phyloP scores from a whole-genome alignment of 2,888 invertebrate species.

The Calameuta pallipes region DNA sequence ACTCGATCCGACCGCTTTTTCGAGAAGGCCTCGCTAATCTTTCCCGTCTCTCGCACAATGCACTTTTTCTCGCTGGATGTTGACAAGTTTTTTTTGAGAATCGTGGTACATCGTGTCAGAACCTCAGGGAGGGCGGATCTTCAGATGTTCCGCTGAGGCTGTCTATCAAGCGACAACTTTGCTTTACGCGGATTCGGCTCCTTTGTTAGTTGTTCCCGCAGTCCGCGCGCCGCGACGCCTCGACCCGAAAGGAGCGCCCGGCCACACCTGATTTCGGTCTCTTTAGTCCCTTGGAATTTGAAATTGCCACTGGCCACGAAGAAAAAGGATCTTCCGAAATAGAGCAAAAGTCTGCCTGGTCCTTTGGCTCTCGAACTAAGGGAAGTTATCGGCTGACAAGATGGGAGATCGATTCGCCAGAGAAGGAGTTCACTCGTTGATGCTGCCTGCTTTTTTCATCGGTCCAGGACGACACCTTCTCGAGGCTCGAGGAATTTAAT shows the following conservation, averaged over 20 bases:
- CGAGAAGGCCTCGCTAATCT: conserved; percentile 7
- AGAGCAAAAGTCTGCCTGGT: conserved; percentile 1
- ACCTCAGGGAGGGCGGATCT: conserved; percentile 22
- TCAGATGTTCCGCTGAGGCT: conserved; percentile 57
- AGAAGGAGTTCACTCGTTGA: neutral
- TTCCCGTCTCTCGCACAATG: conserved; percentile 27
- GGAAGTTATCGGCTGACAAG: conserved; percentile 7
- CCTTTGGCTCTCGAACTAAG: conserved; percentile 7
- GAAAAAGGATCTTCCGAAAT: conserved; percentile 17
- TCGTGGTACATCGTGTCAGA: conserved; percentile 14
- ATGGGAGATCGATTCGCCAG: neutral
- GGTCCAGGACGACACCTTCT: neutral
- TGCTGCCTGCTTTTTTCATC: neutral
- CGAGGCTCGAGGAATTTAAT: conserved; percentile 4
- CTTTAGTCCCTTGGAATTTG: conserved; percentile 34
- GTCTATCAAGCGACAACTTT: conserved; percentile 54
- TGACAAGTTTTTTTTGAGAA: conserved; percentile 46
- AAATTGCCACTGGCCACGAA: conserved; percentile 27
- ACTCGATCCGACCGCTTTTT: conserved; percentile 10
- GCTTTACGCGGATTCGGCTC: conserved; percentile 60
- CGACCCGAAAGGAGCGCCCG: conserved; percentile 38
- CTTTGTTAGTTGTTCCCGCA: conserved; percentile 49
- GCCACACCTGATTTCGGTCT: conserved; percentile 48
- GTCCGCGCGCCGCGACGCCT: conserved; percentile 42
- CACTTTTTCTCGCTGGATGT: conserved; percentile 46